Evolutionary conservation across 2,797 vertebrate genomes (phyloP).

Genomic region (Tinamus major): DNA sequence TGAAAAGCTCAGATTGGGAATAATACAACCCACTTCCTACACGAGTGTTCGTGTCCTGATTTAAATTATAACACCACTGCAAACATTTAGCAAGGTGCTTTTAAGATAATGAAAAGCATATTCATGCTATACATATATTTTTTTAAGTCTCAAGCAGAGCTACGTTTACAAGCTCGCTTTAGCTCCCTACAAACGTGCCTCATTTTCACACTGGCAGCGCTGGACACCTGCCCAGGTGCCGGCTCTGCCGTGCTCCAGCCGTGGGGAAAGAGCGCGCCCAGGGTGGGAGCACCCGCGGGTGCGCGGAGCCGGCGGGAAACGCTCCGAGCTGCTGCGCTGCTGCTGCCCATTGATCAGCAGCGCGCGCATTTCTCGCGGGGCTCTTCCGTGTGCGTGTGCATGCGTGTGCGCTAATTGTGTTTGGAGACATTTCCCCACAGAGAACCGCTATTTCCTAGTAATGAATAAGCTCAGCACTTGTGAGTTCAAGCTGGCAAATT

Average conservation of each 20-base stretch:
- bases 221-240: background rate
- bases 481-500: constrained; percentile 71
- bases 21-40: background rate
- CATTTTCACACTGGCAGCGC: background rate
- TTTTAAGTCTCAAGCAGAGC: constrained; percentile 34
- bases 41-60: constrained; percentile 41
- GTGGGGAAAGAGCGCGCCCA: background rate
- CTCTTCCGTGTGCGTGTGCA: constrained; percentile 1
- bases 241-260: constrained; percentile 11
- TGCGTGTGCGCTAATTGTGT: constrained; percentile 57
- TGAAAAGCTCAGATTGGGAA: constrained; percentile 56
- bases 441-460: constrained; percentile 63
- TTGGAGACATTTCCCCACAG: constrained; percentile 69
- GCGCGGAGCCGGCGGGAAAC: background rate
- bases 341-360: constrained; percentile 46
- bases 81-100: constrained; percentile 52
- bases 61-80: constrained; percentile 16
- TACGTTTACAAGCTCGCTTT: constrained; percentile 17
- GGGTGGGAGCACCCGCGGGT: no score
- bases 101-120: constrained; percentile 34
- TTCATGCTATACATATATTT: background rate
- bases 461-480: constrained; percentile 68
- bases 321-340: background rate
- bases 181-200: constrained; percentile 28
- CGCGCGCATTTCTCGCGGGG: constrained; percentile 37